Evolutionary conservation across 2,113 vertebrate genomes (phyloP).

Genomic region (Gavialis gangeticus): DNA sequence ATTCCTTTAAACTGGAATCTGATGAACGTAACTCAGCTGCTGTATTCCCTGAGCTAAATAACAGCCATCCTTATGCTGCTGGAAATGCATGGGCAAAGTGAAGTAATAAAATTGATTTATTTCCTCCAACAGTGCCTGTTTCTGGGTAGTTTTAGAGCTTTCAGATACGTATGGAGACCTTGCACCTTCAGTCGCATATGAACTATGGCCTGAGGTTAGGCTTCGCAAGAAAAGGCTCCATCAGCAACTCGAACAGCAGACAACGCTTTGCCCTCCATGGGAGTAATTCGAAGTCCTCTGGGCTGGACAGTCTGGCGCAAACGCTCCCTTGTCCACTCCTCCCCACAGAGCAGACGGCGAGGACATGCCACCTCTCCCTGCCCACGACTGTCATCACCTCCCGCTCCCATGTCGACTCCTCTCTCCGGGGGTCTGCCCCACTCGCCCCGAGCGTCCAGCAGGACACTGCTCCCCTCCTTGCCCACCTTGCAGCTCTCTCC

Average conservation of each 20-base stretch:
- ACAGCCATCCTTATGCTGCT: neutral
- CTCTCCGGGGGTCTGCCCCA: too few relatives aligned
- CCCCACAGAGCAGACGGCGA: neutral
- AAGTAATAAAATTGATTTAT: neutral
- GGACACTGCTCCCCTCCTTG: too few relatives aligned
- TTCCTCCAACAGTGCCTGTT: neutral
- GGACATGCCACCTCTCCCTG: too few relatives aligned
- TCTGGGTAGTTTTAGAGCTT: fast-evolving
- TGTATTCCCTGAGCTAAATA: constrained; percentile 13
- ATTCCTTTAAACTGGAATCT: constrained; percentile 66
- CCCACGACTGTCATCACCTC: too few relatives aligned
- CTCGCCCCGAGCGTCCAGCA: too few relatives aligned
- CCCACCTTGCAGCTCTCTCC: too few relatives aligned
- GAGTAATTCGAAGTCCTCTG: neutral
- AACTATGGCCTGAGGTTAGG: fast-evolving
- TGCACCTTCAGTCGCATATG: neutral
- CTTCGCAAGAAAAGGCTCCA: fast-evolving
- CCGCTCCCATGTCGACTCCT: too few relatives aligned
- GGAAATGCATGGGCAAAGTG: neutral
- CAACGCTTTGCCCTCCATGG: neutral
- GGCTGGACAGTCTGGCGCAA: fast-evolving
- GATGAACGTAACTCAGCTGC: constrained; percentile 44
- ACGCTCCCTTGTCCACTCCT: neutral
- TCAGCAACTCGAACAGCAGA: fast-evolving
- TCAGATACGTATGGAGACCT: neutral